Conservation (phyloP, 2,888 invertebrate species). For the Stomorhina lunata region DNA sequence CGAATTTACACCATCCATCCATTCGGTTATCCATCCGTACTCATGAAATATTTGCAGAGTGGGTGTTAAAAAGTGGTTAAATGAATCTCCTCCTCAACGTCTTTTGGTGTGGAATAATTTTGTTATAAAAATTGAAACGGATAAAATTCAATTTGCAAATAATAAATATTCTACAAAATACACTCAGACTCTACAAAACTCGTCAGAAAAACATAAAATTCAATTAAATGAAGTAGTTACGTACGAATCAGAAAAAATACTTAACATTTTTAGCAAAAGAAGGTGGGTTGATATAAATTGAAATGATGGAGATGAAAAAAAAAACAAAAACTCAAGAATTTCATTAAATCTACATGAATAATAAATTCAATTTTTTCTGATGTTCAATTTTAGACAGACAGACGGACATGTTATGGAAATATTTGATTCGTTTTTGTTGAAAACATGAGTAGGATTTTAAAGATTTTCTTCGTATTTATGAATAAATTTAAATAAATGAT, state of each 20-base stretch:
- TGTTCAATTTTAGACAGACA: slow-evolving; percentile 22
- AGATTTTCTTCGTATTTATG: slow-evolving; percentile 32
- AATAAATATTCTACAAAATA: slow-evolving; percentile 41
- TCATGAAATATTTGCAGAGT: slow-evolving; percentile 31
- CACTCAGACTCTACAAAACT: not conserved
- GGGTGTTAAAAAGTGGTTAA: slow-evolving; percentile 64
- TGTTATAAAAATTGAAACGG: slow-evolving; percentile 62
- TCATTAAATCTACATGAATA: slow-evolving; percentile 59
- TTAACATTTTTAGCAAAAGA: not conserved
- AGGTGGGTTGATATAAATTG: slow-evolving; percentile 46
- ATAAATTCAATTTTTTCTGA: slow-evolving; percentile 51
- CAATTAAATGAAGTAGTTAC: slow-evolving; percentile 60
- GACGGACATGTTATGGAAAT: slow-evolving; percentile 32
- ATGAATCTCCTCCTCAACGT: slow-evolving; percentile 25
- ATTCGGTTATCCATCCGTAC: no score
- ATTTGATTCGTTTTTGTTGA: slow-evolving; percentile 16
- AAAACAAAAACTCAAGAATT: slow-evolving; percentile 46
- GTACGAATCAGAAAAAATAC: slow-evolving; percentile 2
- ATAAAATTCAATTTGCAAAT: slow-evolving; percentile 65
- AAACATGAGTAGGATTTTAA: slow-evolving; percentile 54
- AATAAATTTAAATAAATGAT: slow-evolving; percentile 60
- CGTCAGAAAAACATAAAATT: slow-evolving; percentile 51
- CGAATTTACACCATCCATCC: not conserved
- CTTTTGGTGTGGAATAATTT: slow-evolving; percentile 42
- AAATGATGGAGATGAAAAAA: not conserved